Conservation (phyloP, 2,888 invertebrate species). For the Diaperis boleti region DNA sequence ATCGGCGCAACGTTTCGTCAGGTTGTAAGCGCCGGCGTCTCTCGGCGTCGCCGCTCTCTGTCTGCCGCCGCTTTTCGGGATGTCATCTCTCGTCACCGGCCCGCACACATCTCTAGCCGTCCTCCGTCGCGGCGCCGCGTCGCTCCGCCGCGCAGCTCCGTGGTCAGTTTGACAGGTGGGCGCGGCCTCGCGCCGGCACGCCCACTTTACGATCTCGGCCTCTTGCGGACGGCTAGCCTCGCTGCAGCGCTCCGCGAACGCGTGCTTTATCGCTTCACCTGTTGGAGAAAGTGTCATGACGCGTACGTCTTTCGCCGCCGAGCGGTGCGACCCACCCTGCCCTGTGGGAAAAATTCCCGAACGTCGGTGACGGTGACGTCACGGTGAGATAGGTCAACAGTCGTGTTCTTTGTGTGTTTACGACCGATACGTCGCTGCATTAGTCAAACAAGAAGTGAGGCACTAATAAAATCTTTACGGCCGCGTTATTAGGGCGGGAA, state of each 20-base stretch:
- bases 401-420: no score
- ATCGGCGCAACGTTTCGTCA: conserved; percentile 64
- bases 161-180: conserved; percentile 67
- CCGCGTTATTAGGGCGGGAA: no score
- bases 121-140: conserved; percentile 46
- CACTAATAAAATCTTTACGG: no score
- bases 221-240: conserved; percentile 59
- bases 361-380: no score
- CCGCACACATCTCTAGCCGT: conserved; percentile 60
- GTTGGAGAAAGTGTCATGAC: no score
- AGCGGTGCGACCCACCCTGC: no score
- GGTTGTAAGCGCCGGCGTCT: conserved; percentile 64
- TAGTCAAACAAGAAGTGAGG: no score
- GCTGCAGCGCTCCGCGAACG: conserved; percentile 55
- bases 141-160: conserved; percentile 62
- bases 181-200: conserved; percentile 51
- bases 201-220: conserved; percentile 61
- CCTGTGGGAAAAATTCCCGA: no score
- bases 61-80: conserved; percentile 55
- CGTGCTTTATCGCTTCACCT: conserved; percentile 56
- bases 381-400: no score
- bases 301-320: no score
- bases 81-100: conserved; percentile 66
- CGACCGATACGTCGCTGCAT: no score
- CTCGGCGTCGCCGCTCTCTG: conserved; percentile 53